phyloP scores from a whole-genome alignment of 2,888 invertebrate genomes.

The Ditylenchus weischeri region DNA sequence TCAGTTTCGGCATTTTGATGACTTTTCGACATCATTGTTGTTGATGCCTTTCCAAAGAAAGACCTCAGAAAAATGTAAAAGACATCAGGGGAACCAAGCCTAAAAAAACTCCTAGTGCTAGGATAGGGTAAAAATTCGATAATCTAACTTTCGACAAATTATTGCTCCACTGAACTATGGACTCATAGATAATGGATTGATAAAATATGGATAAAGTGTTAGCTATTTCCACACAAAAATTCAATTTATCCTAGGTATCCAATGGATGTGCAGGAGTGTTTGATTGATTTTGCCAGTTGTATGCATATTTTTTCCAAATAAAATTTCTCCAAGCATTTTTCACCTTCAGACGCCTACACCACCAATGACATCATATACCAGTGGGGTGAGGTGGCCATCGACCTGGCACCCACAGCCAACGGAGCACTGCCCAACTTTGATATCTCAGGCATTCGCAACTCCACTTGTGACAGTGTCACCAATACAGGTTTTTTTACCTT shows the following conservation, averaged over 20 bases:
- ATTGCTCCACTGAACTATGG: no score
- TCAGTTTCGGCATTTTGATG: slow-evolving; percentile 3
- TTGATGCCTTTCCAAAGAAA: no score
- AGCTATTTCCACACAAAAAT: no score
- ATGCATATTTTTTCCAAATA: slow-evolving; percentile 17
- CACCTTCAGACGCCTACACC: slow-evolving; percentile 85
- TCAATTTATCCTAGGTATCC: slow-evolving; percentile 43
- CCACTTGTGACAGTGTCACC: slow-evolving; percentile 91
- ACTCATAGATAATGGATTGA: no score
- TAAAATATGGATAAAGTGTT: no score
- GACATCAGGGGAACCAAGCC: no score
- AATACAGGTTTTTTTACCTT: slow-evolving; percentile 74
- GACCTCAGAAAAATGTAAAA: no score
- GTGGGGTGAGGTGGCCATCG: slow-evolving; percentile 79
- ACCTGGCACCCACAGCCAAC: slow-evolving; percentile 73
- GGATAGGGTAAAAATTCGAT: no score
- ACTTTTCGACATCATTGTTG: no score
- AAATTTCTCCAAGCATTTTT: not conserved
- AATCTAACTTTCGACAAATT: no score
- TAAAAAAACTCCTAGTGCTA: no score
- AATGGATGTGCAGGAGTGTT: slow-evolving; percentile 57
- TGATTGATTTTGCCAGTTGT: slow-evolving; percentile 58
- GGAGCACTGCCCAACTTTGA: slow-evolving; percentile 82
- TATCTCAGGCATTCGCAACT: slow-evolving; percentile 84
- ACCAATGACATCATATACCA: slow-evolving; percentile 90